Base-by-base conservation (phyloP, 1,140 invertebrate genomes). In the Limonius californicus region DNA sequence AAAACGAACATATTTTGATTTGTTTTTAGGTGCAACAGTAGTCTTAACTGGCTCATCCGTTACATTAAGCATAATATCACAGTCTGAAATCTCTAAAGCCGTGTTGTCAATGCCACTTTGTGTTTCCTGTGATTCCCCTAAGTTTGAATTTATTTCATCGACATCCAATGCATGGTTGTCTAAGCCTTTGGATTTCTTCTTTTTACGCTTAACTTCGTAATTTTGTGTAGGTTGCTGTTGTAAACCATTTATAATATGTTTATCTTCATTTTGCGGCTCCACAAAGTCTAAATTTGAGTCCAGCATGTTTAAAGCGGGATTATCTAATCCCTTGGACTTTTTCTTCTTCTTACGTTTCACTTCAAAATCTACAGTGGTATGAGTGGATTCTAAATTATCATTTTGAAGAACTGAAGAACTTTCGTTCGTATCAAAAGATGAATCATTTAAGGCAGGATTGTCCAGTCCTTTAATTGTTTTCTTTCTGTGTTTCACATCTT, bases 1-100 rank as follows among this genome's bases (percentile, higher is more conserved):
- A 35, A 74, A 74, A 47, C 70, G 64, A 6, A 74, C 71, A 59
- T 63, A 70, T 58, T 71, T 72, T 50, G 69, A 60, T 59, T 66
- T 27, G 23, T 27, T 3, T 27, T 27, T 27, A 0, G 53, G 15
- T 61, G 57, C 47, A 43, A 23, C 59, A 15, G 32, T 32, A 14
- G 12, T 9, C 14, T 53, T 53, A 35, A 64, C 47, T 1, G 71
- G 71, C 1, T 66, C 70, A 6, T 64, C 18, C 8, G 65, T 63
- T 12, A 72, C 54, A 39, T 73, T 73, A 20, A 72, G 54, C 59
- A 73, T 68, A 15, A 73, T 61, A 58, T 71, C 70, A 56, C 61
- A 69, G 20, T 57, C 53, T 39, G 15, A 14, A 39, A 39, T 39
- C 2, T 27, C 23, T 27, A 27, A 27, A 4, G 23, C 9, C 9